Evolutionary conservation across 2,797 vertebrate species (phyloP).

Genomic region (Sus cebifrons): DNA sequence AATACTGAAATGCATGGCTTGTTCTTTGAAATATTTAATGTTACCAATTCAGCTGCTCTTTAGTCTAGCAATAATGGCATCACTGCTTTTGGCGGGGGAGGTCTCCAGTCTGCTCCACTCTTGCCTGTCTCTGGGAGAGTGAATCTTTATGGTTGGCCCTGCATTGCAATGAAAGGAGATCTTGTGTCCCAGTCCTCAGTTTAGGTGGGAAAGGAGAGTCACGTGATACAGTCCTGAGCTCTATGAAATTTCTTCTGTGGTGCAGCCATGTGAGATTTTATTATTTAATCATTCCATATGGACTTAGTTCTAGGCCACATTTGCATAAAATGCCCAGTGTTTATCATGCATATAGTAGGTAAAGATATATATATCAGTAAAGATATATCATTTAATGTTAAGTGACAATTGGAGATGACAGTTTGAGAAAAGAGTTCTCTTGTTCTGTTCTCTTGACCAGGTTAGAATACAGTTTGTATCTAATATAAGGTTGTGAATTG

Average conservation of each 20-base stretch:
- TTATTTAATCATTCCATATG: slow-evolving; percentile 5
- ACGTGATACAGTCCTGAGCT: neutral
- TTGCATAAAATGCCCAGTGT: slow-evolving; percentile 8
- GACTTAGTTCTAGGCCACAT: neutral
- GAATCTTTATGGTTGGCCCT: neutral
- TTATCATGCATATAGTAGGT: neutral
- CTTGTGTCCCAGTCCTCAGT: neutral
- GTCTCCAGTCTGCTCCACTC: neutral
- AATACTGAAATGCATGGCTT: slow-evolving; percentile 15
- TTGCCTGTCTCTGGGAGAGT: neutral
- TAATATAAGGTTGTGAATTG: neutral
- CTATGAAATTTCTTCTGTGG: neutral
- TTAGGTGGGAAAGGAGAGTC: neutral
- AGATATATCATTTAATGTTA: neutral
- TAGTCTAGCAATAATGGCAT: neutral
- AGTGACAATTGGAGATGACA: neutral
- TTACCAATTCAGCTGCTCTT: neutral
- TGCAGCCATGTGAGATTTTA: slow-evolving; percentile 36
- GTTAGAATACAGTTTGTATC: slow-evolving; percentile 5
- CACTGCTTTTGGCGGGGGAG: neutral
- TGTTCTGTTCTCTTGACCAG: slow-evolving; percentile 7
- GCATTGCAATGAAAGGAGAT: neutral
- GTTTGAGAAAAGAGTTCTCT: neutral
- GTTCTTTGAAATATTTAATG: neutral
- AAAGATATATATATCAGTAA: no score